These are phyloP conservation scores for Empidonax alnorum DNA, from an alignment of 2,113 vertebrate genomes.

Conservation along the genomic window DNA sequence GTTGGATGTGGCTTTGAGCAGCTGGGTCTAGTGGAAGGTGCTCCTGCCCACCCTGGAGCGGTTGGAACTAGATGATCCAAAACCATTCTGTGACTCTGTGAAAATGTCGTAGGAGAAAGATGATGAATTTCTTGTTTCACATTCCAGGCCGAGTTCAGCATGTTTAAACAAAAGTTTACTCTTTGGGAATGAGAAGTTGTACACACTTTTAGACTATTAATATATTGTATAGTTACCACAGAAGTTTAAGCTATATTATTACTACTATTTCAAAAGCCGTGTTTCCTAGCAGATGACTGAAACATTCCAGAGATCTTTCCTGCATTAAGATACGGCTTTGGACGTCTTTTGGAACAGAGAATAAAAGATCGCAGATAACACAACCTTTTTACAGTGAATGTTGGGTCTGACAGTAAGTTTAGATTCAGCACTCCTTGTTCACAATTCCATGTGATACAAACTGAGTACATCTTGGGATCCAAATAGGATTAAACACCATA, in stretches of 20 bases:
- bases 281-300: not conserved
- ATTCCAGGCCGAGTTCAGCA: not conserved
- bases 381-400: not conserved
- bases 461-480: not conserved
- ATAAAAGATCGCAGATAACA: not conserved
- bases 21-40: not conserved
- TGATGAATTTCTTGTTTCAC: not conserved
- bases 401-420: not conserved
- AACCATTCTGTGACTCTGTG: accelerated
- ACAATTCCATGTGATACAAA: not conserved
- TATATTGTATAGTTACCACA: not conserved
- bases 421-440: not conserved
- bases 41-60: not conserved
- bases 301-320: not conserved
- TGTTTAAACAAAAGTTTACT: not conserved
- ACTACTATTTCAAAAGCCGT: not conserved
- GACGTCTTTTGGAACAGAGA: not conserved
- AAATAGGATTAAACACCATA: not conserved
- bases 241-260: not conserved
- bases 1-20: not conserved
- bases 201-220: not conserved
- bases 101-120: not conserved
- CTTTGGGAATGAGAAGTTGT: not conserved
- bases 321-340: not conserved
- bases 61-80: not conserved